These are phyloP conservation scores for Urocyon cinereoargenteus DNA, from an alignment of 2,797 vertebrate species.

Conservation along the genomic window DNA sequence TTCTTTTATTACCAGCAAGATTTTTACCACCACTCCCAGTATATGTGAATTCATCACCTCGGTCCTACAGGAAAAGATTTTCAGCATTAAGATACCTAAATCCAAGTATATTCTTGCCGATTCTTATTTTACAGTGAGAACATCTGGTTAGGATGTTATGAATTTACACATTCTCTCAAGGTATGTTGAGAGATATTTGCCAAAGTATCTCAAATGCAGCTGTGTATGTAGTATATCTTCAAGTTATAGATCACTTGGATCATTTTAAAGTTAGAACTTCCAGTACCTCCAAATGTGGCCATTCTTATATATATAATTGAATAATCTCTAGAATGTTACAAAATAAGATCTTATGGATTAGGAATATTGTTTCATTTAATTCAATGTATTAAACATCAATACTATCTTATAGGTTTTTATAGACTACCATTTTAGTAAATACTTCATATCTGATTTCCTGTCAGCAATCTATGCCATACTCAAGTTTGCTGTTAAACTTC, in stretches of 20 bases:
- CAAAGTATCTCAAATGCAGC: slow-evolving; percentile 43
- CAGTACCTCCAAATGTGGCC: neutral
- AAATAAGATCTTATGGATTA: neutral
- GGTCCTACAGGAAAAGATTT: slow-evolving; percentile 91
- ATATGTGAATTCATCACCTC: slow-evolving; percentile 99
- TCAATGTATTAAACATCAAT: slow-evolving; percentile 29
- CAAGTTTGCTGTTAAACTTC: neutral
- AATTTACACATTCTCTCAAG: neutral
- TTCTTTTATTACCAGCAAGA: slow-evolving; percentile 99
- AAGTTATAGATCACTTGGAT: slow-evolving; percentile 5
- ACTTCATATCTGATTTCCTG: slow-evolving; percentile 2
- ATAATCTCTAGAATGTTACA: neutral
- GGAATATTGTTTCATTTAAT: slow-evolving; percentile 24
- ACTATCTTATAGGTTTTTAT: neutral
- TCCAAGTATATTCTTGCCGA: slow-evolving; percentile 9
- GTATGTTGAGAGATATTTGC: neutral
- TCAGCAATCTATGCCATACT: neutral
- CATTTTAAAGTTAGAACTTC: slow-evolving; percentile 53
- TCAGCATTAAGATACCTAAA: slow-evolving; percentile 69
- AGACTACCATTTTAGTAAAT: neutral
- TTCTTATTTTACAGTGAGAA: slow-evolving; percentile 69
- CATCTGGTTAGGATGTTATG: neutral
- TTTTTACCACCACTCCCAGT: slow-evolving; percentile 99
- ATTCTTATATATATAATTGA: neutral
- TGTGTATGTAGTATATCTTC: neutral